Evolutionary conservation across 1,140 invertebrate genomes (phyloP).

Genomic region (Drosophila sulfurigaster): DNA sequence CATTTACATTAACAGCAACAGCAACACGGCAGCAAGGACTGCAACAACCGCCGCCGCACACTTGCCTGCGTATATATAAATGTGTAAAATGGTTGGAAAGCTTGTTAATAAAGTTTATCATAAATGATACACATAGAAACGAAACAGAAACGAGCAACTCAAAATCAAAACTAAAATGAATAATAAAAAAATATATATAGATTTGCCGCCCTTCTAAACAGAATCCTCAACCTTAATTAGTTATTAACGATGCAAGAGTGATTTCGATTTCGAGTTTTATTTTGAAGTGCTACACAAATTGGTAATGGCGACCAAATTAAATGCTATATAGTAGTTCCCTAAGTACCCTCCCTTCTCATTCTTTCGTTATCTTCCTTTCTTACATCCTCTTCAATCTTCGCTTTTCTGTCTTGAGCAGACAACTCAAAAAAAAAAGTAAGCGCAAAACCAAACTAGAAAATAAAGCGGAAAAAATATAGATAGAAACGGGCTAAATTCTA

Average conservation of each 20-base stretch:
- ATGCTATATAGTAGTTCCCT: slow-evolving; percentile 41
- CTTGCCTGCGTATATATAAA: slow-evolving; percentile 82
- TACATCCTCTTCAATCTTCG: too few species aligned
- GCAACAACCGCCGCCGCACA: slow-evolving; percentile 79
- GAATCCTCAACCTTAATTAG: not conserved
- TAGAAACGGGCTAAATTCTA: slow-evolving; percentile 25
- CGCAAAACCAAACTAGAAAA: slow-evolving; percentile 31
- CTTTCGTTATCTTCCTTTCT: not conserved
- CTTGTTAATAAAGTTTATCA: slow-evolving; percentile 74
- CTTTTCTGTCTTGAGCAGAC: slow-evolving; percentile 23
- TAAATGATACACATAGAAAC: slow-evolving; percentile 64
- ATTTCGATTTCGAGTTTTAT: slow-evolving; percentile 44
- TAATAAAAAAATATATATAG: slow-evolving; percentile 2
- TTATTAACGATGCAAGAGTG: slow-evolving; percentile 24
- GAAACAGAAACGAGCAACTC: slow-evolving; percentile 64
- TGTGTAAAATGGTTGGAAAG: slow-evolving; percentile 72
- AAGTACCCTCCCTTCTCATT: slow-evolving; percentile 10
- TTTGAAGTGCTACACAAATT: slow-evolving; percentile 51
- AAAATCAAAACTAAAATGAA: slow-evolving; percentile 55
- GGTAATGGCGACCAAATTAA: slow-evolving; percentile 44
- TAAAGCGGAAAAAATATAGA: slow-evolving; percentile 6
- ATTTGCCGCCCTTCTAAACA: slow-evolving; percentile 2
- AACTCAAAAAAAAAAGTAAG: slow-evolving; percentile 21
- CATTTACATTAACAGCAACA: slow-evolving; percentile 47
- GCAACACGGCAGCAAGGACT: slow-evolving; percentile 52